Evolutionary conservation across 37 sponge, comb jelly and placozoan species (phyloP).

Genomic region (Halichondria panicea): DNA sequence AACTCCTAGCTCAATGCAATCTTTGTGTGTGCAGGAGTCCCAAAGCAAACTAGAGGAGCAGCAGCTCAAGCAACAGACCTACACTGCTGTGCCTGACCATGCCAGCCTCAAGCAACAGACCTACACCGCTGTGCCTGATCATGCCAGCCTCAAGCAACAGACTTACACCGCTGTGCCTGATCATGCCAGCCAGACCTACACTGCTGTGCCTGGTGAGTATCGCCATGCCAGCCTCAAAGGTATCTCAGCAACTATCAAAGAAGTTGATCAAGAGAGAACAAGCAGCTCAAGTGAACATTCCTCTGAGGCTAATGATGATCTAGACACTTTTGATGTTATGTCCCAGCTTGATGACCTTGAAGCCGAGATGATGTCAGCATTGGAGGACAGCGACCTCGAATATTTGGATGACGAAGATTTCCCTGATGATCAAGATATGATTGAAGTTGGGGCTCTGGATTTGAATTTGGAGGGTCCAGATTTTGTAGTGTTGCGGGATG

Average conservation of each 20-base stretch:
- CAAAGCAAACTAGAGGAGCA: constrained; percentile 2
- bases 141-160: too few species aligned
- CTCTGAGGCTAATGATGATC: not conserved
- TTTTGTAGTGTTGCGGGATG: too few species aligned
- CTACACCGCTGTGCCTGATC: too few species aligned
- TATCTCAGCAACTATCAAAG: constrained; percentile 25
- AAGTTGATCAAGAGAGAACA: constrained; percentile 16
- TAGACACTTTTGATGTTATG: not conserved
- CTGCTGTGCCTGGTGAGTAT: too few species aligned
- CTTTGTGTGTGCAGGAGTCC: constrained; percentile 11
- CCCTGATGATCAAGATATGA: not conserved
- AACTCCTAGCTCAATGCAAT: not conserved
- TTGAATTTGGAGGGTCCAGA: too few species aligned
- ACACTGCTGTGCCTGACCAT: not conserved
- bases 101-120: too few species aligned
- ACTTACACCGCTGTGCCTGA: too few species aligned
- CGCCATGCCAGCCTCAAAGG: constrained; percentile 22
- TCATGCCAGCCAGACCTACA: too few species aligned
- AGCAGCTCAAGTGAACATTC: not conserved
- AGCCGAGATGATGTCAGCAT: constrained; percentile 19
- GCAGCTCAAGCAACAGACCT: not conserved
- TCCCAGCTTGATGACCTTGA: constrained; percentile 37
- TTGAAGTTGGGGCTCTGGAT: too few species aligned
- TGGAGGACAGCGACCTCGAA: too few species aligned
- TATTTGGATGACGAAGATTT: not conserved